phyloP scores from a whole-genome alignment of 2,797 vertebrate genomes.

The Anniella stebbinsi region DNA sequence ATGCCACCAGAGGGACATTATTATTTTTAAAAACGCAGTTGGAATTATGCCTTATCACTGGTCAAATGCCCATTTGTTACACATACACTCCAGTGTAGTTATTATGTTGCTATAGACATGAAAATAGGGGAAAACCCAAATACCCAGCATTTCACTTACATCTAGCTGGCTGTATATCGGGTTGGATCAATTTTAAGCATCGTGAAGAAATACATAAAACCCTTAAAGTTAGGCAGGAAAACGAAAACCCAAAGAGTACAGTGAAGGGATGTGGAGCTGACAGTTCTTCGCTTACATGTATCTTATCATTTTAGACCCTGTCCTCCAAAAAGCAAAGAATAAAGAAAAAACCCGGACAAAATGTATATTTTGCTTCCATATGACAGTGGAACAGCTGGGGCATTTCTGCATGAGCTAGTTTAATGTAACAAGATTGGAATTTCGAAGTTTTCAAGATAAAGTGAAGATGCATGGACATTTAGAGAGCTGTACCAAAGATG shows the following conservation, averaged over 20 bases:
- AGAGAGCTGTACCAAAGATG: constrained; percentile 62
- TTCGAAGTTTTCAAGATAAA: constrained; percentile 68
- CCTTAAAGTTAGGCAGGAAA: constrained; percentile 54
- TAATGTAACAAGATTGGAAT: constrained; percentile 74
- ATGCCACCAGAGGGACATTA: not conserved
- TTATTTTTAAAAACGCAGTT: not conserved
- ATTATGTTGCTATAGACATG: constrained; percentile 10
- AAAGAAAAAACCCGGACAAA: not conserved
- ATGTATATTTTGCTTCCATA: constrained; percentile 67
- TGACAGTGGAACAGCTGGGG: constrained; percentile 74
- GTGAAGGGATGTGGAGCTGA: constrained; percentile 46
- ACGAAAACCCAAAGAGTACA: constrained; percentile 18
- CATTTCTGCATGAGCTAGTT: constrained; percentile 76
- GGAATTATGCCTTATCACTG: constrained; percentile 15
- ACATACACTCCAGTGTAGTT: not conserved
- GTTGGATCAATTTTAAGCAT: not conserved
- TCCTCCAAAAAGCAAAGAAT: constrained; percentile 55
- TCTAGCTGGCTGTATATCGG: not conserved
- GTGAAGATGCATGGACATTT: constrained; percentile 58
- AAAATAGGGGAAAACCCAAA: not conserved
- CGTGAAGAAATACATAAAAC: not conserved
- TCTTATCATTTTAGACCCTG: constrained; percentile 58
- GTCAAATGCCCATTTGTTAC: constrained; percentile 9
- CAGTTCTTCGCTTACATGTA: constrained; percentile 49
- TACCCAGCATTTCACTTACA: not conserved